These are phyloP conservation scores for Metacarcinus magister DNA, from an alignment of 2,888 invertebrate species.

Conservation along the genomic window DNA sequence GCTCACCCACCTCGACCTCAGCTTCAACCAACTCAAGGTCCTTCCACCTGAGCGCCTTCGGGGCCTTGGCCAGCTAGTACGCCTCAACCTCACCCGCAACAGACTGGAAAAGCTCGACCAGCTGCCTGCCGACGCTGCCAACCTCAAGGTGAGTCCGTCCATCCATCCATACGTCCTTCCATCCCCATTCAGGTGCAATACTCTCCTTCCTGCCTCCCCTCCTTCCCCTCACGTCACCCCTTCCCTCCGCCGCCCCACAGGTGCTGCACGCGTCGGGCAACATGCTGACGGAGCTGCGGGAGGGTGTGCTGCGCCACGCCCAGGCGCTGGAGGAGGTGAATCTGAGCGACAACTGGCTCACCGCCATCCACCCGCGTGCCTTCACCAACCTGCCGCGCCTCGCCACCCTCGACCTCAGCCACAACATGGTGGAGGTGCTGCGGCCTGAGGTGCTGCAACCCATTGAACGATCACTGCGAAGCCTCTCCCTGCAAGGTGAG, in stretches of 20 bases:
- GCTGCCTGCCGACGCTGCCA: slow-evolving; percentile 77
- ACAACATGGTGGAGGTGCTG: slow-evolving; percentile 78
- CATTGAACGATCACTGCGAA: slow-evolving; percentile 64
- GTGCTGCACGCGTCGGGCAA: slow-evolving; percentile 79
- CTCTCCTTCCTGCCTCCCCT: too few relatives aligned
- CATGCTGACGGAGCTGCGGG: slow-evolving; percentile 77
- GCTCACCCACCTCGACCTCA: slow-evolving; percentile 92
- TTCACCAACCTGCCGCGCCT: slow-evolving; percentile 68
- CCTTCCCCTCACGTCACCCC: background rate
- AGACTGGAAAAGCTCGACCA: slow-evolving; percentile 83
- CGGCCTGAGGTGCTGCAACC: slow-evolving; percentile 70
- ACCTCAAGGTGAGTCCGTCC: slow-evolving; percentile 63
- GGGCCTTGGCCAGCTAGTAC: slow-evolving; percentile 81
- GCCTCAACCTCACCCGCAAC: slow-evolving; percentile 83
- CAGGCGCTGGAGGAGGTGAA: slow-evolving; percentile 72
- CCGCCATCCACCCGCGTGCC: slow-evolving; percentile 71
- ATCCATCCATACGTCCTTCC: background rate
- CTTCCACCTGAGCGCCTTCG: slow-evolving; percentile 86
- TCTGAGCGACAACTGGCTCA: slow-evolving; percentile 78
- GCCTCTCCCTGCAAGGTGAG: slow-evolving; percentile 67
- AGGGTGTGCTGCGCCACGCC: slow-evolving; percentile 70
- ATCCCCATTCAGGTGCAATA: background rate
- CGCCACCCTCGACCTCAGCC: slow-evolving; percentile 74
- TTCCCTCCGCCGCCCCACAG: slow-evolving; percentile 42
- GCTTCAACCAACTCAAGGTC: slow-evolving; percentile 92